phyloP scores from a whole-genome alignment of 2,888 invertebrate genomes.

The Mimachlamys varia region DNA sequence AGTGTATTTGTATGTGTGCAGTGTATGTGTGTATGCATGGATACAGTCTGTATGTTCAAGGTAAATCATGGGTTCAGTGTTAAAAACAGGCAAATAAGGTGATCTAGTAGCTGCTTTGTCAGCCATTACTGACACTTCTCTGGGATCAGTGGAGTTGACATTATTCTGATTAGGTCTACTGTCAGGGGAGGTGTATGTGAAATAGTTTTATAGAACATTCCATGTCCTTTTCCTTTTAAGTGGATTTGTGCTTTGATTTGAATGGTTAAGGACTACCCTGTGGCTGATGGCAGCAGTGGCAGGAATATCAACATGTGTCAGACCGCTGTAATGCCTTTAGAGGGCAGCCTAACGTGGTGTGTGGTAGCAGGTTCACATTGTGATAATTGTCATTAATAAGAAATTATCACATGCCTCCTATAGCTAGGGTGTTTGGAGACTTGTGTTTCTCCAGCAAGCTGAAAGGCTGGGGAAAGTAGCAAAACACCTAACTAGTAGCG shows the following conservation, averaged over 20 bases:
- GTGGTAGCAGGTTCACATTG: not conserved
- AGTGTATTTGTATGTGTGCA: no score
- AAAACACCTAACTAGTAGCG: no score
- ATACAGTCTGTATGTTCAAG: no score
- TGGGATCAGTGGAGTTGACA: not conserved
- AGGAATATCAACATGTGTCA: not conserved
- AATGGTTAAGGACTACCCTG: not conserved
- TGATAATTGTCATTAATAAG: not conserved
- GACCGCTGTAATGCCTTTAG: not conserved
- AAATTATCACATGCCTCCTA: not conserved
- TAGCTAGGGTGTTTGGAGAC: not conserved
- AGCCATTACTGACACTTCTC: not conserved
- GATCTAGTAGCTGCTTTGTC: no score
- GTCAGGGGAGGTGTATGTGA: not conserved
- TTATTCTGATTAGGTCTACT: not conserved
- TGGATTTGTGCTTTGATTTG: not conserved
- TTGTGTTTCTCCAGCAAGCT: not conserved
- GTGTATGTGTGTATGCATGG: no score
- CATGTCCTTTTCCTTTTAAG: not conserved
- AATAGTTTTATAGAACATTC: not conserved
- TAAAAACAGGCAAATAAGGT: no score
- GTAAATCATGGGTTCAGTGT: no score
- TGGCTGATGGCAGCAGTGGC: not conserved
- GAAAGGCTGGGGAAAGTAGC: not conserved
- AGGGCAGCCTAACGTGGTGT: not conserved